A percentile compares a stretch with the other conserved stretches of the same genome.
phyloP scores from a whole-genome alignment of 2,888 invertebrate genomes.

The Pemphredon lugubris region DNA sequence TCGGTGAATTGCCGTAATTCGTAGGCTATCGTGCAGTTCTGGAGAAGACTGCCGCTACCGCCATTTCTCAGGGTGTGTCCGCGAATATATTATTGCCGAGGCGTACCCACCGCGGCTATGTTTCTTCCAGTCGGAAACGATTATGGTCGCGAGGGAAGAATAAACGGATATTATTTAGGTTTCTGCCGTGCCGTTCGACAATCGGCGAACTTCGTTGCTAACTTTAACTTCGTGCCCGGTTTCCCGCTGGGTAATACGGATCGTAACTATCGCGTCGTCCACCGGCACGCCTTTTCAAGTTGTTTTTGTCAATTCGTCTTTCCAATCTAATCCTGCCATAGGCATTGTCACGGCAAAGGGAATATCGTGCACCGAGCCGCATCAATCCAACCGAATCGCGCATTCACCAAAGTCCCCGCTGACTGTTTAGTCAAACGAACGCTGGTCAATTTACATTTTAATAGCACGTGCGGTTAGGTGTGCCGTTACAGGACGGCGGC shows the following conservation, averaged over 20 bases:
- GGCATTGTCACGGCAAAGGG: background rate
- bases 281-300: too few species aligned
- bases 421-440: constrained; percentile 78
- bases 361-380: background rate
- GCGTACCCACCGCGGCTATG: constrained; percentile 14
- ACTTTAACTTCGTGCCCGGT: too few species aligned
- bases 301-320: background rate
- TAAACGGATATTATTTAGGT: constrained; percentile 31
- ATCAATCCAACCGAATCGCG: constrained; percentile 31
- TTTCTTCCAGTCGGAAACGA: constrained; percentile 38
- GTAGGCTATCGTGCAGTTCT: constrained; percentile 48
- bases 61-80: constrained; percentile 38
- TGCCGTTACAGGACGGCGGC: constrained; percentile 31
- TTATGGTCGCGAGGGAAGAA: constrained; percentile 18
- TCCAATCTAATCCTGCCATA: background rate
- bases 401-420: constrained; percentile 57
- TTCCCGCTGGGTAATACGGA: too few species aligned
- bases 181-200: background rate
- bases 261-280: too few species aligned
- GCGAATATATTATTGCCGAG: constrained; percentile 38
- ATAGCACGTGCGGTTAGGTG: constrained; percentile 59
- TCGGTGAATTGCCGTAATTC: constrained; percentile 64
- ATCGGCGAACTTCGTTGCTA: background rate
- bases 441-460: constrained; percentile 77
- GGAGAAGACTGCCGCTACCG: constrained; percentile 37